Percentiles rank a stretch among this genome's conserved stretches.
These are phyloP conservation scores for Leptodactylus fallax DNA, from an alignment of 2,797 vertebrate genomes.

Conservation along the genomic window DNA sequence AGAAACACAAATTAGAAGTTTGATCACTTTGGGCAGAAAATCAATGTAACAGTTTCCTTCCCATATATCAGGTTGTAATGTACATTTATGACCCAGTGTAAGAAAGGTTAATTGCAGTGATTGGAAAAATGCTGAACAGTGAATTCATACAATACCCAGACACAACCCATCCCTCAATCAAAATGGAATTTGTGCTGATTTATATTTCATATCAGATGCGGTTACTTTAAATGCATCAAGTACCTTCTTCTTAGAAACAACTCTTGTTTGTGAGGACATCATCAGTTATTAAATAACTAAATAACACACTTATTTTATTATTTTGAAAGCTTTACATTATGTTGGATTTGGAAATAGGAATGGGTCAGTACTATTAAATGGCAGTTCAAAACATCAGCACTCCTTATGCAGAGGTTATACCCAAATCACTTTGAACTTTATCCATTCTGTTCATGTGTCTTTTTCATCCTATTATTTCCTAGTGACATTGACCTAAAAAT, in stretches of 20 bases:
- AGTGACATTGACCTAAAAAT: too few species aligned
- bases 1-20: slow-evolving; percentile 13
- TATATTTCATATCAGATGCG: background rate
- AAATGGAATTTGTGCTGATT: background rate
- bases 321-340: too few species aligned
- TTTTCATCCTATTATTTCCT: too few species aligned
- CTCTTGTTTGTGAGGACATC: background rate
- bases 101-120: slow-evolving; percentile 14
- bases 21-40: slow-evolving; percentile 23
- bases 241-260: background rate
- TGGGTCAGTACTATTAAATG: too few species aligned
- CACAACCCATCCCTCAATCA: background rate
- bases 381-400: too few species aligned
- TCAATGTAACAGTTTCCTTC: slow-evolving; percentile 16
- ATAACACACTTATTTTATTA: background rate
- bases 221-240: background rate
- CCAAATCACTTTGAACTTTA: too few species aligned
- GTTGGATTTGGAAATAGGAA: too few species aligned
- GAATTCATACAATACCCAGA: background rate
- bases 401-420: too few species aligned
- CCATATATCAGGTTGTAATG: slow-evolving; percentile 15
- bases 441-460: too few species aligned
- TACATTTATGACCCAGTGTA: slow-evolving; percentile 10
- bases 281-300: background rate
- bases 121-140: slow-evolving; percentile 31